These are phyloP conservation scores for Engraulis encrasicolus DNA, from an alignment of 2,113 vertebrate species.

Conservation along the genomic window DNA sequence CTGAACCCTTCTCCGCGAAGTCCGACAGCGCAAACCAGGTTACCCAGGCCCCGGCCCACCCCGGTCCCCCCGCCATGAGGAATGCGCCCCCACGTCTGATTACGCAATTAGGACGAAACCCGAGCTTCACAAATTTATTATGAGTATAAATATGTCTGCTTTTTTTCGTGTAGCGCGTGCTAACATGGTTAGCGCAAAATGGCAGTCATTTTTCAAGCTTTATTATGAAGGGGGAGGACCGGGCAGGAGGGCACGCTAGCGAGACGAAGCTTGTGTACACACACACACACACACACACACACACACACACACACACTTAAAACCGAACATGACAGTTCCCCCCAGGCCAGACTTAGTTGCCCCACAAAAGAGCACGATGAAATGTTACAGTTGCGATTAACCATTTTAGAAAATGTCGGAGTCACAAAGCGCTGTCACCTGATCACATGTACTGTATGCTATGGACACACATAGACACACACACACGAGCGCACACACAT, in stretches of 20 bases:
- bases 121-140: constrained; percentile 58
- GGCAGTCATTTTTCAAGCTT: constrained; percentile 59
- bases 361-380: background rate
- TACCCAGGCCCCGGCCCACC: constrained; percentile 36
- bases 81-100: constrained; percentile 45
- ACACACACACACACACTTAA: constrained; percentile 37
- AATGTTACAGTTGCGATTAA: background rate
- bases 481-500: too few relatives aligned
- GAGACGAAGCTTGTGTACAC: constrained; percentile 34
- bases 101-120: constrained; percentile 60
- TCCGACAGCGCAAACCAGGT: constrained; percentile 51
- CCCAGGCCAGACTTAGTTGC: constrained; percentile 11
- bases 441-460: background rate
- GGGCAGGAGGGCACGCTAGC: constrained; percentile 6
- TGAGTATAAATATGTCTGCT: constrained; percentile 68
- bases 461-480: too few relatives aligned
- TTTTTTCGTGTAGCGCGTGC: constrained; percentile 48
- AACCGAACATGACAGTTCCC: constrained; percentile 27
- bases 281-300: constrained; percentile 30
- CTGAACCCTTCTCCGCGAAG: constrained; percentile 52
- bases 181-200: constrained; percentile 64
- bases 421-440: background rate
- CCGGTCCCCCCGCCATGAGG: constrained; percentile 48
- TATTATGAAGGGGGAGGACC: constrained; percentile 46
- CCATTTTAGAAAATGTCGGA: background rate